These are phyloP conservation scores for Decapterus maruadsi DNA, from an alignment of 2,797 vertebrate species.

Conservation along the genomic window DNA sequence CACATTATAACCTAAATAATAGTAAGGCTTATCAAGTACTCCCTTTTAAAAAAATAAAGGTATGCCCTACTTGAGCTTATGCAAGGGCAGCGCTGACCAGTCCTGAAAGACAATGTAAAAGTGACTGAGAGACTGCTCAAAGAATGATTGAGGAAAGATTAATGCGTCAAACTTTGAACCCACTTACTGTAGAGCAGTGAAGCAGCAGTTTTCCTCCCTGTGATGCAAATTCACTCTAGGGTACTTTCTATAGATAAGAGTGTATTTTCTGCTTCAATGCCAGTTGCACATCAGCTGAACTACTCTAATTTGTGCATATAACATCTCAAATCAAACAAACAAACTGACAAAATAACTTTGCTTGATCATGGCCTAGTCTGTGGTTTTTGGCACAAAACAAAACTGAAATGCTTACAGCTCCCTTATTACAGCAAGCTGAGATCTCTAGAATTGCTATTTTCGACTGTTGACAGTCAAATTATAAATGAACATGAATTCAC, in stretches of 20 bases:
- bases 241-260: slow-evolving; percentile 59
- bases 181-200: slow-evolving; percentile 54
- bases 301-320: slow-evolving; percentile 51
- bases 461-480: slow-evolving; percentile 15
- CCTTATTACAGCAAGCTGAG: background rate
- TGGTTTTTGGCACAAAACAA: slow-evolving; percentile 11
- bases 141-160: slow-evolving; percentile 54
- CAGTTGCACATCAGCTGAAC: slow-evolving; percentile 53
- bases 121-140: slow-evolving; percentile 51
- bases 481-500: slow-evolving; percentile 22
- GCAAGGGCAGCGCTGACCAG: slow-evolving; percentile 23
- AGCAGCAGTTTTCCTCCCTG: slow-evolving; percentile 48
- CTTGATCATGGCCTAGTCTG: slow-evolving; percentile 19
- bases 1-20: slow-evolving; percentile 44
- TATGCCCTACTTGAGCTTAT: slow-evolving; percentile 43
- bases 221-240: slow-evolving; percentile 51
- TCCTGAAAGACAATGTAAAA: slow-evolving; percentile 44
- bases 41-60: slow-evolving; percentile 42
- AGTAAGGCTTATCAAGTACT: slow-evolving; percentile 18
- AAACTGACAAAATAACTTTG: slow-evolving; percentile 47
- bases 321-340: slow-evolving; percentile 49
- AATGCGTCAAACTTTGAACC: slow-evolving; percentile 51
- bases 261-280: slow-evolving; percentile 50
- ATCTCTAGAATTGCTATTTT: slow-evolving; percentile 9
- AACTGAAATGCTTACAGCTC: slow-evolving; percentile 10